Base-by-base conservation (phyloP, 2,888 invertebrate genomes). In the Tetragonula carbonaria region DNA sequence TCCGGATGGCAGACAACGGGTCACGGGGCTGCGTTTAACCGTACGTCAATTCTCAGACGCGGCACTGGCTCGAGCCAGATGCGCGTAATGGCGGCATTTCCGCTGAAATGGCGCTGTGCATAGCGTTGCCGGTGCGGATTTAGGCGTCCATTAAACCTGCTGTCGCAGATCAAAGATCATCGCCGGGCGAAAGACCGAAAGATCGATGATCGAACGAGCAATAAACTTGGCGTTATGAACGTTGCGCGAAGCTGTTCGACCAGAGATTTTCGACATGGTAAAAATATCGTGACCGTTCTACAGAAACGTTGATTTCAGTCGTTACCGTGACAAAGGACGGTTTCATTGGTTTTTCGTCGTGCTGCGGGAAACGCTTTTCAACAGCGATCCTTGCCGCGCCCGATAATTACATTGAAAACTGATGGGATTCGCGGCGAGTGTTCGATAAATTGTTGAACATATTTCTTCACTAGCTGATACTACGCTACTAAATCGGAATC, bases 51-150 rank as follows among this genome's bases (percentile, higher is more conserved):
- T 87, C 82, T 85, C 80, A 81, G 83, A 86, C 79, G 72, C 78
- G 74, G 63, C 21, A 77, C 66, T 62, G 78, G 53, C 77, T 78
- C 59, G 63, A 80, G 72, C 83, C 89, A 89, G 88, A 87, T 89
- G 85, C 80, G 65, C 78, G 73, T 89, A 89, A 89, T 88, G 83
- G 75, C 76, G 68, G 76, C 77, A 87, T 87, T 86, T 89, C 88
- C 77, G 80, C 62, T 73, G 88, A 89, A 87, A 86, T 74, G 76
- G 82, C 66, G 65, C 66, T 66, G 74, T 53, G 79, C 76, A 71
- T 74, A 83, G 74, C 73, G 33, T 71, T 68, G 73, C 70, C 66
- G 75, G 80, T 59, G 80, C 55, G 62, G 81, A 84, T 80, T 74
- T 74, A 66, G 80, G 71, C 74, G 65, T 28, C 86, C 79, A 87